Conservation (phyloP, 92 coral and sea anemone genomes). For the Zoanthus gigantus region DNA sequence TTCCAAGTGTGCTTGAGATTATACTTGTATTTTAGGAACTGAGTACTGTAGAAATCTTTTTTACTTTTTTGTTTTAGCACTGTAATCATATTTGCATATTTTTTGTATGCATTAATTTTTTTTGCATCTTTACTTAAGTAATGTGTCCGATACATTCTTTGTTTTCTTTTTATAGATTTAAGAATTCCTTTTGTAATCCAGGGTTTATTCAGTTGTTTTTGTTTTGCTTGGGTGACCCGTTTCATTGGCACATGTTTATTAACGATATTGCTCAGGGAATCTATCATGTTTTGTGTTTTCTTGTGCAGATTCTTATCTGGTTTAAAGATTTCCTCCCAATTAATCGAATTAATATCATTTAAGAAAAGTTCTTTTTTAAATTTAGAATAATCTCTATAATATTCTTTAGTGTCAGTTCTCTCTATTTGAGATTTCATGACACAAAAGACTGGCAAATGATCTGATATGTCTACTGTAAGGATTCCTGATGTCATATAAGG, state of each 20-base stretch:
- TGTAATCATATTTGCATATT: constrained; percentile 49
- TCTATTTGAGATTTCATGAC: constrained; percentile 31
- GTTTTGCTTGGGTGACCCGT: constrained; percentile 33
- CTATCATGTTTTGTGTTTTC: constrained; percentile 43
- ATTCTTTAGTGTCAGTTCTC: constrained; percentile 22
- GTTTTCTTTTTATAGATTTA: constrained; percentile 54
- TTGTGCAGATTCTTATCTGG: constrained; percentile 36
- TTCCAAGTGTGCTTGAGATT: constrained; percentile 59
- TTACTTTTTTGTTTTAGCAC: constrained; percentile 47
- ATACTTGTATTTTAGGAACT: constrained; percentile 27
- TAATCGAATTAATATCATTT: constrained; percentile 45
- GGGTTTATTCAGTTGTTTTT: constrained; percentile 23
- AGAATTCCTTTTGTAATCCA: constrained; percentile 32
- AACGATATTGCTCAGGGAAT: constrained; percentile 45
- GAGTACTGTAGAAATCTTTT: constrained; percentile 45
- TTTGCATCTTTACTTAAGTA: constrained; percentile 11
- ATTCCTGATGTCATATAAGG: constrained; percentile 51
- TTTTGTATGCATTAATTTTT: constrained; percentile 41
- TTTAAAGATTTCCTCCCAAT: constrained; percentile 42
- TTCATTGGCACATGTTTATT: constrained; percentile 65
- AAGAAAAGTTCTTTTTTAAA: constrained; percentile 53
- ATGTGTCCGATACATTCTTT: constrained; percentile 45
- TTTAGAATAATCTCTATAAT: constrained; percentile 63
- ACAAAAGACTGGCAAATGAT: constrained; percentile 68
- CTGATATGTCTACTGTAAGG: neutral